Conservation (phyloP, 2,113 vertebrate genomes). For the Meriones unguiculatus region DNA sequence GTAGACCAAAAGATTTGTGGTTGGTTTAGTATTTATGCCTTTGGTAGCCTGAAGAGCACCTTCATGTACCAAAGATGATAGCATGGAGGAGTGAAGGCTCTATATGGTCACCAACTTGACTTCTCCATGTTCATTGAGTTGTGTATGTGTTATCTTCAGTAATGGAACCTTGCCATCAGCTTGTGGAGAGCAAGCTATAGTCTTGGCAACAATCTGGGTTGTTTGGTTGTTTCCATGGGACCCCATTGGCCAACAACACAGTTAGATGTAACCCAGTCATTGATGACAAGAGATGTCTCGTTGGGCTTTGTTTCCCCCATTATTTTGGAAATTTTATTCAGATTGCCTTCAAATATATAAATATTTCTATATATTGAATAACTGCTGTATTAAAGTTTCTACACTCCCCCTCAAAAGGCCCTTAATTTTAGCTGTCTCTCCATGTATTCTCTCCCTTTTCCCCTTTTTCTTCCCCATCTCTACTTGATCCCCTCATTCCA, state of each 20-base stretch:
- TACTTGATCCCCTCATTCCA: background rate
- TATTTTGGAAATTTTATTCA: background rate
- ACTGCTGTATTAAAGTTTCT: background rate
- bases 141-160: background rate
- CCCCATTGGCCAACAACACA: background rate
- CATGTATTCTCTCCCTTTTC: background rate
- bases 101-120: background rate
- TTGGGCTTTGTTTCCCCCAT: background rate
- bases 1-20: background rate
- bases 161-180: background rate
- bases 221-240: background rate
- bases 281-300: background rate
- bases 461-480: background rate
- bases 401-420: background rate
- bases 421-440: background rate
- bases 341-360: background rate
- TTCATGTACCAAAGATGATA: background rate
- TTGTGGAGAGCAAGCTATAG: background rate
- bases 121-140: background rate
- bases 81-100: background rate
- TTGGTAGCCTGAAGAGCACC: background rate
- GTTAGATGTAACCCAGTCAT: background rate
- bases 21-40: background rate
- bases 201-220: background rate
- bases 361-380: background rate